Conservation (phyloP, 2,797 vertebrate genomes). For the Gephyroberyx darwinii region DNA sequence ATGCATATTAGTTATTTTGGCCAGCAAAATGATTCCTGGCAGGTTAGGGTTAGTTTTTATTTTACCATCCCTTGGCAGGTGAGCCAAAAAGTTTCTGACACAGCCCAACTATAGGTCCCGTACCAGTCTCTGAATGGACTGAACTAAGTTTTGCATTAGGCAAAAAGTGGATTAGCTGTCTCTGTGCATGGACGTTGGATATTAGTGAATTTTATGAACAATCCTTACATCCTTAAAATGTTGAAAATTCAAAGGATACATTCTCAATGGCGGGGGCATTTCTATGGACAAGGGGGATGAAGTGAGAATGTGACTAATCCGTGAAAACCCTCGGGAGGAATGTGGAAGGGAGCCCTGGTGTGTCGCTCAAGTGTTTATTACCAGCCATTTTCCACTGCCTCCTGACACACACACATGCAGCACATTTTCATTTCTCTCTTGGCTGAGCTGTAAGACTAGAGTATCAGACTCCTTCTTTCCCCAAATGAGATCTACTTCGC, state of each 20-base stretch:
- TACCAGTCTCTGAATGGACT: background rate
- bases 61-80: too few relatives aligned
- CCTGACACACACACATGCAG: constrained; percentile 31
- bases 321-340: constrained; percentile 53
- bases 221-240: constrained; percentile 19
- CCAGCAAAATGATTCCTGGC: too few relatives aligned
- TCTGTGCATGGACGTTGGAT: background rate
- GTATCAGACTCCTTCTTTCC: constrained; percentile 66
- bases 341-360: constrained; percentile 64
- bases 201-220: constrained; percentile 7
- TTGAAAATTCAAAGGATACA: constrained; percentile 30
- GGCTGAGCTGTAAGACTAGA: constrained; percentile 72
- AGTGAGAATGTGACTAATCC: constrained; percentile 58
- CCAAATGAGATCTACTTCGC: constrained; percentile 76
- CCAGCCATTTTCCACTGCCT: constrained; percentile 70
- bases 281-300: constrained; percentile 36
- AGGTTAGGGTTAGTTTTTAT: too few relatives aligned
- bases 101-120: background rate
- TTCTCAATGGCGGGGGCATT: constrained; percentile 35
- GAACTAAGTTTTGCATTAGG: background rate
- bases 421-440: constrained; percentile 73
- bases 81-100: background rate
- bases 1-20: background rate
- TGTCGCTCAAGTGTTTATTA: constrained; percentile 77
- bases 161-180: background rate